Conservation (phyloP, 23 tunicate genomes). For the Botrylloides violaceus region DNA sequence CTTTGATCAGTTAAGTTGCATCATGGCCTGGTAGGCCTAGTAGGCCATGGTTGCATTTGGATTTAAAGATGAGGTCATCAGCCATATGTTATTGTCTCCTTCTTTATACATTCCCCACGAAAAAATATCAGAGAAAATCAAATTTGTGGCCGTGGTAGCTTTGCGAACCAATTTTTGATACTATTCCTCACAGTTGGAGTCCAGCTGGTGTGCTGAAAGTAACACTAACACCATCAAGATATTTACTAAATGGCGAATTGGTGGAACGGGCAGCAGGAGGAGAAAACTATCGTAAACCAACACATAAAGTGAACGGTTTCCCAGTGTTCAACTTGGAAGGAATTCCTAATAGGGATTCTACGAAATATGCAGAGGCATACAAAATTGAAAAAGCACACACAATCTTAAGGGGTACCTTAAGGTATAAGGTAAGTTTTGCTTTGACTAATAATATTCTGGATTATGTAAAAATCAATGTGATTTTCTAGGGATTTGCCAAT, state of each 20-base stretch:
- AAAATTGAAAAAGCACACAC: slow-evolving; percentile 55
- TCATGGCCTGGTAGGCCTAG: too few species aligned
- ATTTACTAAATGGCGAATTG: slow-evolving; percentile 47
- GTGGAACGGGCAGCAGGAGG: slow-evolving; percentile 65
- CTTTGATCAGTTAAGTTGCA: too few species aligned
- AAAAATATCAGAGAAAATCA: too few species aligned
- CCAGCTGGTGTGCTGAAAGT: slow-evolving; percentile 82
- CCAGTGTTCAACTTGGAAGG: slow-evolving; percentile 96
- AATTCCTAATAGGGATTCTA: slow-evolving; percentile 91
- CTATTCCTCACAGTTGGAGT: slow-evolving; percentile 61
- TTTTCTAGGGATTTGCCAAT: slow-evolving; percentile 60
- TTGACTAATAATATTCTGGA: not conserved
- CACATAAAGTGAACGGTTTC: slow-evolving; percentile 52
- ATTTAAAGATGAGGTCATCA: too few species aligned
- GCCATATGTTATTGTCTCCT: too few species aligned
- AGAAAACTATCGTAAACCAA: slow-evolving; percentile 46
- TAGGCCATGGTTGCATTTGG: too few species aligned
- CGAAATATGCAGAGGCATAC: slow-evolving; percentile 69
- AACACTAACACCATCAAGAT: slow-evolving; percentile 73
- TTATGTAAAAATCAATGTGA: not conserved
- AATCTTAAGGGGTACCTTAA: slow-evolving; percentile 77
- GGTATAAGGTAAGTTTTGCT: slow-evolving; percentile 62
- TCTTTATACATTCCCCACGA: too few species aligned
- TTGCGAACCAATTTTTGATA: not conserved
- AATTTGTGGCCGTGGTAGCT: too few species aligned